Percentiles rank a stretch among this genome's conserved stretches.
phyloP scores from a whole-genome alignment of 2,797 vertebrate species.

The Podargus strigoides region DNA sequence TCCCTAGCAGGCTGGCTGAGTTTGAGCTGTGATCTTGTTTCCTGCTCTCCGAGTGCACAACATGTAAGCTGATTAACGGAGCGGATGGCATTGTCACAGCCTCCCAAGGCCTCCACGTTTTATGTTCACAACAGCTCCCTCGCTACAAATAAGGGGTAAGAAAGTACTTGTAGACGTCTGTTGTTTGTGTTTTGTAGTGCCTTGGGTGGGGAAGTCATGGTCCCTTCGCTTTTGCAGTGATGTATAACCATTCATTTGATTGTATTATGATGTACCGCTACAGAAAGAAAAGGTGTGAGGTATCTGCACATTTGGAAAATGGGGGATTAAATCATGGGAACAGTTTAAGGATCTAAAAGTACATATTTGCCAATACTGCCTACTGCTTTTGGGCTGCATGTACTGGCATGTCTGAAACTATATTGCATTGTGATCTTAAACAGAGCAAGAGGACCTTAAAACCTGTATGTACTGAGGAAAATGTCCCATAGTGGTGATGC shows the following conservation, averaged over 20 bases:
- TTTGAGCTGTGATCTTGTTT: not conserved
- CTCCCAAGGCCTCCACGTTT: not conserved
- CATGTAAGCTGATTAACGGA: not conserved
- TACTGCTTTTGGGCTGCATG: not conserved
- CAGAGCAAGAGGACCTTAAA: not conserved
- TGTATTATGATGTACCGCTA: not conserved
- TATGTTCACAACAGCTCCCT: not conserved
- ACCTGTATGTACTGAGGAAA: not conserved
- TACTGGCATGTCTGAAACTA: not conserved
- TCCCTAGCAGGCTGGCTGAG: not conserved
- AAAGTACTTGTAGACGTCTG: not conserved
- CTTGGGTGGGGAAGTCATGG: not conserved
- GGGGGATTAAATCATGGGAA: not conserved
- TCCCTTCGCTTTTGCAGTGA: not conserved
- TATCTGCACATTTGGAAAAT: not conserved
- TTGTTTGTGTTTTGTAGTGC: not conserved
- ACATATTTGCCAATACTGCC: not conserved
- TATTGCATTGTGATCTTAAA: not conserved
- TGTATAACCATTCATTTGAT: not conserved
- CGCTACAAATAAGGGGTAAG: not conserved
- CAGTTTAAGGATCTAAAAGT: not conserved
- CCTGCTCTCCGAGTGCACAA: not conserved
- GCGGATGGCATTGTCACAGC: not conserved
- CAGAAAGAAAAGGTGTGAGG: not conserved
- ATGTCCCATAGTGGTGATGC: not conserved